Conservation (phyloP, 2,797 vertebrate genomes). For the Dermochelys coriacea region DNA sequence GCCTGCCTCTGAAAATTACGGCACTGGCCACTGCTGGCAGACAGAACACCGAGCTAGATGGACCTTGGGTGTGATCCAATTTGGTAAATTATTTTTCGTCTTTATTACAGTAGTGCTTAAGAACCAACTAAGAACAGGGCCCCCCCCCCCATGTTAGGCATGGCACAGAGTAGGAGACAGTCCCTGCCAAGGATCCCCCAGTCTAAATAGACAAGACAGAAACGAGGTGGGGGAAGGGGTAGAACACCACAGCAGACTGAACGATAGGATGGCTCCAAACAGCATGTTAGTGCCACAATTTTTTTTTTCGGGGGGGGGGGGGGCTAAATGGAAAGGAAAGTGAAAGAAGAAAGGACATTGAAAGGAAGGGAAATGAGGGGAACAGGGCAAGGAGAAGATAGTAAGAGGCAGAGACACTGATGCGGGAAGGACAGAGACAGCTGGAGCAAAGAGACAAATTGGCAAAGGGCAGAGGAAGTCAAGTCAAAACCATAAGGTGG, state of each 20-base stretch:
- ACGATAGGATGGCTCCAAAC: not conserved
- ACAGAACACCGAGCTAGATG: no score
- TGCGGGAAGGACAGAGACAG: not conserved
- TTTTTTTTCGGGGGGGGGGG: not conserved
- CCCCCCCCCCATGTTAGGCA: not conserved
- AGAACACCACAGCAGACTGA: not conserved
- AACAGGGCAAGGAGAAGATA: not conserved
- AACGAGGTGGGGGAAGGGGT: no score
- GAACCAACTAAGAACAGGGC: not conserved
- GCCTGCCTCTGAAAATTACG: not conserved
- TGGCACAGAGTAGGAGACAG: not conserved
- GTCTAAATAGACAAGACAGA: not conserved
- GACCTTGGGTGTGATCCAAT: no score
- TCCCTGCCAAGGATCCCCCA: not conserved
- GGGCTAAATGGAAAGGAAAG: not conserved
- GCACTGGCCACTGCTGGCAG: not conserved
- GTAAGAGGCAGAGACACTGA: not conserved
- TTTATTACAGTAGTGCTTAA: not conserved
- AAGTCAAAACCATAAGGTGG: not conserved
- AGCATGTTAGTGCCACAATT: not conserved
- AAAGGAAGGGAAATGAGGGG: not conserved
- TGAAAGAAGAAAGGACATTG: not conserved
- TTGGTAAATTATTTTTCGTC: not conserved
- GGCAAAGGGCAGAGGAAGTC: not conserved
- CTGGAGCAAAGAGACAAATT: not conserved